These are phyloP conservation scores for Ormyrus rosae DNA, from an alignment of 2,888 invertebrate species.

Conservation along the genomic window DNA sequence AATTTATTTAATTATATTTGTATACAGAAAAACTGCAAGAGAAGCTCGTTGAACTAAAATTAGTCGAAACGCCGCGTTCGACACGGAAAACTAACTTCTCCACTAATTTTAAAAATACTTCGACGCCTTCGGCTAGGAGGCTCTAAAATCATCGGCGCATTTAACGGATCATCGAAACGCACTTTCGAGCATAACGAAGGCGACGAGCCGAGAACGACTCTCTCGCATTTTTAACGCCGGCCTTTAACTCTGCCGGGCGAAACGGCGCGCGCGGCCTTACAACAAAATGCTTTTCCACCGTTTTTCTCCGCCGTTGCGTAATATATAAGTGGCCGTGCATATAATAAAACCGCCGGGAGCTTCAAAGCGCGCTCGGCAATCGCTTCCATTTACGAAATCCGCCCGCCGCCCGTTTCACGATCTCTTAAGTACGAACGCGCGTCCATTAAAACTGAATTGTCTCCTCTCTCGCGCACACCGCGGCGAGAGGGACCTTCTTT, in stretches of 20 bases:
- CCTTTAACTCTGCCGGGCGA: too few relatives aligned
- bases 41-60: too few relatives aligned
- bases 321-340: conserved; percentile 25
- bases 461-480: not conserved
- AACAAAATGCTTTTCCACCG: conserved; percentile 41
- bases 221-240: conserved; percentile 4
- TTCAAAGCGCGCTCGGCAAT: conserved; percentile 42
- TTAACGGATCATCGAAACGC: conserved; percentile 2
- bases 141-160: conserved; percentile 28
- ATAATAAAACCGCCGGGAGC: conserved; percentile 26
- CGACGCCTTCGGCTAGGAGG: not conserved
- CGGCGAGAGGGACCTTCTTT: not conserved
- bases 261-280: conserved; percentile 1
- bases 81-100: too few relatives aligned
- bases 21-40: too few relatives aligned
- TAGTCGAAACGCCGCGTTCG: too few relatives aligned
- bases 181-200: conserved; percentile 22
- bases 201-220: conserved; percentile 14
- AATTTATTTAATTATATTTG: too few relatives aligned
- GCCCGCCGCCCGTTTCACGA: conserved; percentile 50
- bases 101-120: conserved; percentile 10
- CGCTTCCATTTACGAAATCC: conserved; percentile 54
- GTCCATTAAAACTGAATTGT: conserved; percentile 54
- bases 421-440: conserved; percentile 49
- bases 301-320: conserved; percentile 17